These are phyloP conservation scores for Falcaria lacertinaria DNA, from an alignment of 2,888 invertebrate genomes.

Conservation along the genomic window DNA sequence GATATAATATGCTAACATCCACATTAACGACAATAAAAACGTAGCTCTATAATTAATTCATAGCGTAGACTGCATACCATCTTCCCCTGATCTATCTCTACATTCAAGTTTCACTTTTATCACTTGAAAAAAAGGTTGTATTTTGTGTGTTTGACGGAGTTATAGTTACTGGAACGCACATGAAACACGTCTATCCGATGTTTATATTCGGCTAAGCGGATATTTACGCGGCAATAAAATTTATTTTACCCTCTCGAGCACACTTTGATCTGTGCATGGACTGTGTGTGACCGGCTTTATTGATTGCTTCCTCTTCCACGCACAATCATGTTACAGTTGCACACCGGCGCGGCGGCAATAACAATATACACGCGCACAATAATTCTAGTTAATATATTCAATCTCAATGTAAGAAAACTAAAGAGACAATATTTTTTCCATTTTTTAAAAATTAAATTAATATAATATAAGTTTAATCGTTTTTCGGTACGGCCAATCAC, in stretches of 20 bases:
- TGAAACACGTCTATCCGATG: conserved; percentile 8
- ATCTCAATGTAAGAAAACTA: too few species aligned
- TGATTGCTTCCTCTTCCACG: conserved; percentile 29
- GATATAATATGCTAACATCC: not conserved
- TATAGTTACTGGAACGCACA: not conserved
- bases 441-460: too few species aligned
- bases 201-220: conserved; percentile 26
- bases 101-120: not conserved
- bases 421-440: too few species aligned
- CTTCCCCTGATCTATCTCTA: not conserved
- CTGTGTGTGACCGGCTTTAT: conserved; percentile 18
- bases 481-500: too few species aligned
- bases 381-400: not conserved
- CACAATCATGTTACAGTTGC: conserved; percentile 1
- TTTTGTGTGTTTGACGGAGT: not conserved
- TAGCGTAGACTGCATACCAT: not conserved
- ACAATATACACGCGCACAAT: not conserved
- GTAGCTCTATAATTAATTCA: not conserved
- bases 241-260: conserved; percentile 45
- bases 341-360: not conserved
- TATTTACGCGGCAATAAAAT: conserved; percentile 49
- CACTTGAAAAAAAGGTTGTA: not conserved
- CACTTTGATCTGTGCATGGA: conserved; percentile 27
- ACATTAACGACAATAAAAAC: conserved; percentile 1
- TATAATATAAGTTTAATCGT: too few species aligned